Evolutionary conservation across 2,113 vertebrate species (phyloP).

Genomic region (Hyperoodon ampullatus): DNA sequence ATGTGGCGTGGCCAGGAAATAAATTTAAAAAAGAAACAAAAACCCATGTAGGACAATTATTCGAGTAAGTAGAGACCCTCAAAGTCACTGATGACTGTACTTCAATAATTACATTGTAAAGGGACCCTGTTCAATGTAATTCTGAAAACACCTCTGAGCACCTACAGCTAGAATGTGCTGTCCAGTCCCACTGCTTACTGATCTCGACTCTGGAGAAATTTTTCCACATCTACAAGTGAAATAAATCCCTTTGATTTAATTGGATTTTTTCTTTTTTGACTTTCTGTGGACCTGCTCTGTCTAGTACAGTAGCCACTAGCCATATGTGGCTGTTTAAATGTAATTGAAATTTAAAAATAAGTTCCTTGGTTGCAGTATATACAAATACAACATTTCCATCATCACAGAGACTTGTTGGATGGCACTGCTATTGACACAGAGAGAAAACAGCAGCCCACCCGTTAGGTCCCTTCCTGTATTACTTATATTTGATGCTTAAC

Average conservation of each 20-base stretch:
- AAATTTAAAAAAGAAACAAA: too few relatives aligned
- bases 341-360: background rate
- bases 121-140: background rate
- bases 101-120: background rate
- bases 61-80: background rate
- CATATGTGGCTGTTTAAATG: background rate
- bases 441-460: background rate
- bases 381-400: background rate
- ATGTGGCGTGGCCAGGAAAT: too few relatives aligned
- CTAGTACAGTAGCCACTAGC: background rate
- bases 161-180: background rate
- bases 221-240: background rate
- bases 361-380: background rate
- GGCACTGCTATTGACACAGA: background rate
- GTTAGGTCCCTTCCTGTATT: background rate
- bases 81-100: background rate
- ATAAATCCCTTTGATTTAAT: background rate
- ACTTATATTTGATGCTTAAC: background rate
- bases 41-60: background rate
- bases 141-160: background rate
- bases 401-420: background rate
- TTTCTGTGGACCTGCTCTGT: background rate
- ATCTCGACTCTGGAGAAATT: background rate
- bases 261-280: background rate
- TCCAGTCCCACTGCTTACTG: background rate